phyloP scores from a whole-genome alignment of 2,797 vertebrate species.

The Acanthopagrus latus region DNA sequence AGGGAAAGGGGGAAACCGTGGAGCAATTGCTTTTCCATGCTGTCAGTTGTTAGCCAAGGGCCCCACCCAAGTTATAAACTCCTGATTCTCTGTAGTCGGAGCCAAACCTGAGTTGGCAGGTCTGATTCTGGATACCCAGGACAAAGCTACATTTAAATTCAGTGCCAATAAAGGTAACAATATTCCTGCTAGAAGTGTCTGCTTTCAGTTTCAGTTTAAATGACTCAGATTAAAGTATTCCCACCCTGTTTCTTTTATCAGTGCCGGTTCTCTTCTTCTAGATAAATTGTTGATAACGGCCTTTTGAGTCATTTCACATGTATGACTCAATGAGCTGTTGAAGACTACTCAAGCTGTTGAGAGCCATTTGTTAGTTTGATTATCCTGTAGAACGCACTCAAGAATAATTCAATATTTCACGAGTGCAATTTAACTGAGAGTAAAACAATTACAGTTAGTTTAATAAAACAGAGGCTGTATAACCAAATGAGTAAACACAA shows the following conservation, averaged over 20 bases:
- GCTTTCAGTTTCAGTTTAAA: slow-evolving; percentile 51
- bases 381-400: not conserved
- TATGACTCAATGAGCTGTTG: slow-evolving; percentile 17
- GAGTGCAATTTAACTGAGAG: slow-evolving; percentile 6
- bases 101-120: slow-evolving; percentile 40
- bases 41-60: slow-evolving; percentile 56
- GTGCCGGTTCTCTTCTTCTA: not conserved
- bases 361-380: slow-evolving; percentile 24
- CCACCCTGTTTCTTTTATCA: slow-evolving; percentile 22
- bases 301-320: slow-evolving; percentile 9
- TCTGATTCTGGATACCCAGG: slow-evolving; percentile 7
- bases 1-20: slow-evolving; percentile 6
- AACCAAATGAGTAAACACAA: not conserved
- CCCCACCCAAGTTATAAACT: slow-evolving; percentile 65
- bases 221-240: slow-evolving; percentile 34
- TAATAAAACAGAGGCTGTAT: not conserved
- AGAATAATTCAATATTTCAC: slow-evolving; percentile 21
- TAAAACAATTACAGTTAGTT: not conserved
- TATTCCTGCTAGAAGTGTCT: not conserved
- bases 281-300: not conserved
- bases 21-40: slow-evolving; percentile 59
- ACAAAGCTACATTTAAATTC: not conserved
- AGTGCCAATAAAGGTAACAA: not conserved
- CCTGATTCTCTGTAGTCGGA: not conserved
- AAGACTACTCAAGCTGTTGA: slow-evolving; percentile 19